phyloP scores from a whole-genome alignment of 2,888 invertebrate species.

The Drosophila prolongata region DNA sequence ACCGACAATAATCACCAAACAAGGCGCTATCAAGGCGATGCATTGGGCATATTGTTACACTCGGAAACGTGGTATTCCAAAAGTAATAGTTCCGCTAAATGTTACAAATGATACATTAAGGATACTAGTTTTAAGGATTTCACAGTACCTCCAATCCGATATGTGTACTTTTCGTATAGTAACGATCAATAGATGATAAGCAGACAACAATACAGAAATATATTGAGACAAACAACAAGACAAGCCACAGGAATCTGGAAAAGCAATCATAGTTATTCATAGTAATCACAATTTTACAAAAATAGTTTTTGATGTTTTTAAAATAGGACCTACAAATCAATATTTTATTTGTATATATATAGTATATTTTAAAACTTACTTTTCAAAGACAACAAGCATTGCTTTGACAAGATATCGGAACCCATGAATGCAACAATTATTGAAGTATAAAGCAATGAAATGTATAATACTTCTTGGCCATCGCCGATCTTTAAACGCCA shows the following conservation, averaged over 20 bases:
- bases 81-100: slow-evolving; percentile 77
- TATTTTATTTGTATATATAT: too few relatives aligned
- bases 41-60: slow-evolving; percentile 83
- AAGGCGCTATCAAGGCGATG: slow-evolving; percentile 67
- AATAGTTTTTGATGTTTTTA: too few relatives aligned
- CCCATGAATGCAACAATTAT: slow-evolving; percentile 81
- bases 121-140: not conserved
- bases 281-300: not conserved
- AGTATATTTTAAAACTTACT: slow-evolving; percentile 45
- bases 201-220: slow-evolving; percentile 76
- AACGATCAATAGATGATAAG: slow-evolving; percentile 81
- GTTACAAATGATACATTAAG: not conserved
- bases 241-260: slow-evolving; percentile 76
- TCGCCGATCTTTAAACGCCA: slow-evolving; percentile 5
- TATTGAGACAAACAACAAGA: slow-evolving; percentile 70
- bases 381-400: slow-evolving; percentile 69
- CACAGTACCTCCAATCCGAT: slow-evolving; percentile 76
- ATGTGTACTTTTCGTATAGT: slow-evolving; percentile 81
- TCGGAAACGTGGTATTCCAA: slow-evolving; percentile 83
- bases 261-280: not conserved
- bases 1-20: slow-evolving; percentile 78
- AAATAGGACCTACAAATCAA: too few relatives aligned
- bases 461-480: slow-evolving; percentile 12
- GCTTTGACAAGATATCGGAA: slow-evolving; percentile 74
- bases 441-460: slow-evolving; percentile 73